phyloP scores from a whole-genome alignment of 2,888 invertebrate species.

The Sphaerolaimus hirsutus region DNA sequence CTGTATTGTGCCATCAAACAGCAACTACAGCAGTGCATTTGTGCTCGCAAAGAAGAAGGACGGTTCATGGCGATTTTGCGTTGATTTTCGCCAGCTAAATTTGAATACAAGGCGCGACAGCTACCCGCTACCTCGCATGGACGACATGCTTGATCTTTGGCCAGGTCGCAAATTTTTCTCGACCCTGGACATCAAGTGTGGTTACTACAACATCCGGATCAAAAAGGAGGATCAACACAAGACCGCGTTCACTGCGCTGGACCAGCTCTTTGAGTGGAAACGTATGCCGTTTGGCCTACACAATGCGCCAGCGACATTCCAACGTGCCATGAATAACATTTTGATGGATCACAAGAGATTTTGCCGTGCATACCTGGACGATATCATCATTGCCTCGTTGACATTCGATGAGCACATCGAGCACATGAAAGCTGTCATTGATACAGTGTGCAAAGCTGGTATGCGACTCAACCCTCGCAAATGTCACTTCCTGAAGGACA shows the following conservation, averaged over 20 bases:
- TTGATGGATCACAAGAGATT: neutral
- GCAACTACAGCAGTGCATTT: too few species aligned
- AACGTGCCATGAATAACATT: conserved; percentile 11
- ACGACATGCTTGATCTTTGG: conserved; percentile 8
- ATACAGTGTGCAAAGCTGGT: conserved; percentile 2
- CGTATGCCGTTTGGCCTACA: conserved; percentile 15
- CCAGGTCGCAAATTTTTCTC: conserved; percentile 7
- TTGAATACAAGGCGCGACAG: too few species aligned
- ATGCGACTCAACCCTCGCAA: conserved; percentile 6
- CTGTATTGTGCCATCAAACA: too few species aligned
- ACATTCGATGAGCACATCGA: conserved; percentile 7
- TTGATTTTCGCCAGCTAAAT: too few species aligned
- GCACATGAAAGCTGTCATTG: conserved; percentile 7
- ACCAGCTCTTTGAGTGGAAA: conserved; percentile 11
- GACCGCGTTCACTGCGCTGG: conserved; percentile 11
- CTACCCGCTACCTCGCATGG: conserved; percentile 11
- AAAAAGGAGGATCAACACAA: conserved; percentile 8
- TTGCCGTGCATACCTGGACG: conserved; percentile 11
- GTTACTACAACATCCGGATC: conserved; percentile 13
- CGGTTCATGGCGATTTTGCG: too few species aligned
- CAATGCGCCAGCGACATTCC: conserved; percentile 14
- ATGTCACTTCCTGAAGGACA: conserved; percentile 2
- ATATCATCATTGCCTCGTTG: conserved; percentile 10
- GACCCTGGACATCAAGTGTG: conserved; percentile 10
- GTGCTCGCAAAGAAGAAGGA: too few species aligned